Base-by-base conservation (phyloP, 2,797 vertebrate genomes). In the Manis crassicaudata region DNA sequence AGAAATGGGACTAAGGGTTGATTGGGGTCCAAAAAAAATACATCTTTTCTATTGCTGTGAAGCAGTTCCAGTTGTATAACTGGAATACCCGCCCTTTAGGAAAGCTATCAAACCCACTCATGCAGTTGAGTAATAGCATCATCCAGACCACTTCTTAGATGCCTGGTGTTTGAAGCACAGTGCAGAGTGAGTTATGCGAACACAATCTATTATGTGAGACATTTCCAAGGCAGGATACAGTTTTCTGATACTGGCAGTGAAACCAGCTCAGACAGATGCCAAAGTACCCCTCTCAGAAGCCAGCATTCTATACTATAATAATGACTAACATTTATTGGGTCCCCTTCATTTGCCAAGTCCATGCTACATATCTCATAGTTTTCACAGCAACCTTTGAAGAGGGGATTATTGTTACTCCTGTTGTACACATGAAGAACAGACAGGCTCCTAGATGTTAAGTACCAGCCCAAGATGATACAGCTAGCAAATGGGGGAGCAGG, bases 91-190 rank as follows among this genome's bases (percentile, higher is more conserved):
- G 90, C 90, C 79, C 82, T 92, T 95, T 63, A 86, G 91, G 96
- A 98, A 98, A 96, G 96, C 97, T 89, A 97, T 96, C 97, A 97
- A 96, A 96, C 40, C 54, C 92, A 81, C 94, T 97, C 97, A 87
- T 91, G 96, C 97, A 96, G 90, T 29, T 68, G 95, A 65, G 94
- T 86, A 70, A 96, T 94, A 91, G n/a, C 90, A 54, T 68, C 93
- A 58, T 88, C 72, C 58, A 12, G 40, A 75, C 43, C 37, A 32
- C 58, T 93, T 90, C 90, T 63, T 35, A 29, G 82, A 79, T 46
- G 96, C 50, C 88, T 75, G 18, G 70, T 63, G 63, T 95, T 88
- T 21, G 13, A n/a, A 92, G 94, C 87, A 46, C n/a, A 27, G 87
- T 52, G 32, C 56, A 9, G 52, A 84, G 88, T 13, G 56, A 96